Conservation (phyloP, 1,140 invertebrate species). For the Drosophila arawakana region DNA sequence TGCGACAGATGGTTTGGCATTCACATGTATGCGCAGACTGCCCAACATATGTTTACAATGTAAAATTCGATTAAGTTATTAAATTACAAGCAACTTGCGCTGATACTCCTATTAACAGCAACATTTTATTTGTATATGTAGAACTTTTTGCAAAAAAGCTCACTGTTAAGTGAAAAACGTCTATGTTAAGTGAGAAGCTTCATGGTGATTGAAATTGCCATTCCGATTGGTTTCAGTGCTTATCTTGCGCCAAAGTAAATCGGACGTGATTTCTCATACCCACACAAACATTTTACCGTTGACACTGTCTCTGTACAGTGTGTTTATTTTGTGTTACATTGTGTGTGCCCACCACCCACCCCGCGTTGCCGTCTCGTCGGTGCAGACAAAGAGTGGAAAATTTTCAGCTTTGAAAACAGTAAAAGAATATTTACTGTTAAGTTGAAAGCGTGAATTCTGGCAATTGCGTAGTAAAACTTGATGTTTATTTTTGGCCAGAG, state of each 20-base stretch:
- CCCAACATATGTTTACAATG: slow-evolving; percentile 8
- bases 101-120: background rate
- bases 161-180: slow-evolving; percentile 16
- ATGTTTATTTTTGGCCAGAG: slow-evolving; percentile 39
- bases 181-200: slow-evolving; percentile 39
- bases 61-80: slow-evolving; percentile 21
- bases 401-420: slow-evolving; percentile 52
- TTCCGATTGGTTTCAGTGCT: slow-evolving; percentile 46
- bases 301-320: slow-evolving; percentile 19
- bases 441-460: slow-evolving; percentile 18
- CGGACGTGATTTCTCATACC: slow-evolving; percentile 51
- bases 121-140: background rate
- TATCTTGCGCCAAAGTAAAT: slow-evolving; percentile 46
- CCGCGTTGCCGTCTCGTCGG: slow-evolving; percentile 20
- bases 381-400: slow-evolving; percentile 79
- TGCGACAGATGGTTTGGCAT: slow-evolving; percentile 18
- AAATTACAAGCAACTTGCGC: slow-evolving; percentile 4
- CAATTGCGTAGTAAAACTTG: slow-evolving; percentile 33
- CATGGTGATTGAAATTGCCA: slow-evolving; percentile 18
- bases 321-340: slow-evolving; percentile 63
- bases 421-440: slow-evolving; percentile 18
- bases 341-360: slow-evolving; percentile 18
- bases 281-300: slow-evolving; percentile 15
- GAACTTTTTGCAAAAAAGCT: background rate
- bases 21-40: background rate